A percentile compares a stretch with the other conserved stretches of the same genome.
phyloP scores from a whole-genome alignment of 1,140 invertebrate species.

The Drosophila santomea region DNA sequence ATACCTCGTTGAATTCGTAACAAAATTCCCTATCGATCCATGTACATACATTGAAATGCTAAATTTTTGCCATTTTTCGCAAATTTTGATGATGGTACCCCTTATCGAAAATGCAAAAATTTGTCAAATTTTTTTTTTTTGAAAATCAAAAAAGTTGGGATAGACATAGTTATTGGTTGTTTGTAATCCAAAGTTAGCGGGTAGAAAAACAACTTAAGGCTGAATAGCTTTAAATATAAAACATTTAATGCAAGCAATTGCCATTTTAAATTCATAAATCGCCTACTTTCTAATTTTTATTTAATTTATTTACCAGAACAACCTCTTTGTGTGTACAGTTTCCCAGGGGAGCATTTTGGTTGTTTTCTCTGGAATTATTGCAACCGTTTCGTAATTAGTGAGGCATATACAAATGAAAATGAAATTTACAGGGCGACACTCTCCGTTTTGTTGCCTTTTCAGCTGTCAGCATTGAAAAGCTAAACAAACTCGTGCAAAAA shows the following conservation, averaged over 20 bases:
- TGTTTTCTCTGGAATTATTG: conserved; percentile 32
- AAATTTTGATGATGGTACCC: too few relatives aligned
- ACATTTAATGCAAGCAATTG: background rate
- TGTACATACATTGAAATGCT: too few relatives aligned
- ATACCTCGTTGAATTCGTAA: too few relatives aligned
- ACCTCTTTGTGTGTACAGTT: conserved; percentile 16
- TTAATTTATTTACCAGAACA: conserved; percentile 34
- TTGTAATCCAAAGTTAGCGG: too few relatives aligned
- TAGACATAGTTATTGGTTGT: too few relatives aligned
- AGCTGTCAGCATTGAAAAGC: conserved; percentile 57
- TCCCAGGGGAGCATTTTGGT: conserved; percentile 21
- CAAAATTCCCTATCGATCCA: too few relatives aligned
- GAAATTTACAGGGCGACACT: conserved; percentile 42
- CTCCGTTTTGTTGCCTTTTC: conserved; percentile 23
- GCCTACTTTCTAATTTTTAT: conserved; percentile 20
- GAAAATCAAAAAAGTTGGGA: too few relatives aligned
- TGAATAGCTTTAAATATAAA: too few relatives aligned
- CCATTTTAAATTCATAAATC: conserved; percentile 13
- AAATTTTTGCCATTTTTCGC: too few relatives aligned
- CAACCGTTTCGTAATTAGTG: conserved; percentile 62
- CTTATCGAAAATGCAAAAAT: too few relatives aligned
- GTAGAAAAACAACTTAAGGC: too few relatives aligned
- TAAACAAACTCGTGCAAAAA: conserved; percentile 60
- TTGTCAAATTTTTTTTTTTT: too few relatives aligned
- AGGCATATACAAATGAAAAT: conserved; percentile 58